These are phyloP conservation scores for Zeuzera pyrina DNA, from an alignment of 2,888 invertebrate species.

Conservation along the genomic window DNA sequence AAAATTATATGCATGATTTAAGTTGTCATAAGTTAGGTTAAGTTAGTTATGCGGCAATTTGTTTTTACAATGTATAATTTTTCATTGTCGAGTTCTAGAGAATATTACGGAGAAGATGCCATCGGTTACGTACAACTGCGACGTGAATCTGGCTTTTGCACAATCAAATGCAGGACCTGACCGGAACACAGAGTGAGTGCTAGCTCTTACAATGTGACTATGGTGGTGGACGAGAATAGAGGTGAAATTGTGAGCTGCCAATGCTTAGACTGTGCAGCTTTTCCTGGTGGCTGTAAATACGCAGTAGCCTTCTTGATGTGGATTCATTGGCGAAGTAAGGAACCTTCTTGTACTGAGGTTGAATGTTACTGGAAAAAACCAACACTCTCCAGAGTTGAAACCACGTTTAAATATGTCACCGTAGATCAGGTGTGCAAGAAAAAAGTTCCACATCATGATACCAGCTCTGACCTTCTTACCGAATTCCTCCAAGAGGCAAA, in stretches of 20 bases:
- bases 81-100: not conserved
- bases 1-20: not conserved
- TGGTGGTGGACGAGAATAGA: slow-evolving; percentile 4
- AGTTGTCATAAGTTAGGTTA: not conserved
- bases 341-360: slow-evolving; percentile 11
- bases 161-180: slow-evolving; percentile 4
- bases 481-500: not conserved
- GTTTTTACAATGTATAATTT: too few relatives aligned
- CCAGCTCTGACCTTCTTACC: not conserved
- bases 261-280: slow-evolving; percentile 8
- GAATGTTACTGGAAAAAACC: slow-evolving; percentile 13
- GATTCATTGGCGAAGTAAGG: slow-evolving; percentile 16
- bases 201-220: slow-evolving; percentile 7
- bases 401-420: slow-evolving; percentile 5
- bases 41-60: not conserved
- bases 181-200: slow-evolving; percentile 5
- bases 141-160: not conserved
- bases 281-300: slow-evolving; percentile 4
- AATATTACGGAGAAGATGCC: slow-evolving; percentile 6
- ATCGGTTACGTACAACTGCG: slow-evolving; percentile 4
- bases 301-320: slow-evolving; percentile 12
- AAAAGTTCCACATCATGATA: not conserved
- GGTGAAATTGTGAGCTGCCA: slow-evolving; percentile 5
- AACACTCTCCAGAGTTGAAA: slow-evolving; percentile 9
- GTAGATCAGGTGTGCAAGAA: not conserved